phyloP scores from a whole-genome alignment of 2,797 vertebrate species.

The Luscinia megarhynchos region DNA sequence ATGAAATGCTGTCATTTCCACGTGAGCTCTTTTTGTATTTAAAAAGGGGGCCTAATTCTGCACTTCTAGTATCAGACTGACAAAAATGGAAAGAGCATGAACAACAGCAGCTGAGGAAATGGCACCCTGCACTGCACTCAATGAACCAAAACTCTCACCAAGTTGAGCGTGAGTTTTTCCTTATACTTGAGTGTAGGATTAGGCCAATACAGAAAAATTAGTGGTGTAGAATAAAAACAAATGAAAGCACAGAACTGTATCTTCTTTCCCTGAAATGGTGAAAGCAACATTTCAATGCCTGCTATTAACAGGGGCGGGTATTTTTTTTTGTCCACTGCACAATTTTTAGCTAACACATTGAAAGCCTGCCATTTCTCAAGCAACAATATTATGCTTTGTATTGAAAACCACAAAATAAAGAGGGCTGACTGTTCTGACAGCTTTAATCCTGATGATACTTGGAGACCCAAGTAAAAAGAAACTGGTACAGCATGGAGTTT shows the following conservation, averaged over 20 bases:
- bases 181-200: not conserved
- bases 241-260: slow-evolving; percentile 17
- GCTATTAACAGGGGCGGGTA: not conserved
- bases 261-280: slow-evolving; percentile 24
- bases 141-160: slow-evolving; percentile 48
- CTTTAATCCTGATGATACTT: slow-evolving; percentile 58
- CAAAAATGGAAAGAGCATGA: slow-evolving; percentile 28
- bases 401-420: slow-evolving; percentile 67
- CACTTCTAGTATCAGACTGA: slow-evolving; percentile 9
- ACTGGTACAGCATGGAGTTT: slow-evolving; percentile 67
- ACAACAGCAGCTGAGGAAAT: slow-evolving; percentile 39
- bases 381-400: slow-evolving; percentile 52
- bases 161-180: slow-evolving; percentile 29
- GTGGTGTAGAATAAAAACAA: slow-evolving; percentile 28
- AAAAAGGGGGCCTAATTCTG: not conserved
- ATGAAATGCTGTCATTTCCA: slow-evolving; percentile 22
- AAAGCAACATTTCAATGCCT: slow-evolving; percentile 44
- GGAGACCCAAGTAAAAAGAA: slow-evolving; percentile 67
- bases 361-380: slow-evolving; percentile 35
- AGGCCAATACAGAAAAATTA: slow-evolving; percentile 32
- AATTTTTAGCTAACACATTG: slow-evolving; percentile 27
- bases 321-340: not conserved
- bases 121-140: slow-evolving; percentile 17
- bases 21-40: not conserved
- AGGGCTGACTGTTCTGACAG: slow-evolving; percentile 58